A percentile compares a stretch with the other conserved stretches of the same genome.
phyloP scores from a whole-genome alignment of 2,888 invertebrate genomes.

The Chaetogeoica ovagalla region DNA sequence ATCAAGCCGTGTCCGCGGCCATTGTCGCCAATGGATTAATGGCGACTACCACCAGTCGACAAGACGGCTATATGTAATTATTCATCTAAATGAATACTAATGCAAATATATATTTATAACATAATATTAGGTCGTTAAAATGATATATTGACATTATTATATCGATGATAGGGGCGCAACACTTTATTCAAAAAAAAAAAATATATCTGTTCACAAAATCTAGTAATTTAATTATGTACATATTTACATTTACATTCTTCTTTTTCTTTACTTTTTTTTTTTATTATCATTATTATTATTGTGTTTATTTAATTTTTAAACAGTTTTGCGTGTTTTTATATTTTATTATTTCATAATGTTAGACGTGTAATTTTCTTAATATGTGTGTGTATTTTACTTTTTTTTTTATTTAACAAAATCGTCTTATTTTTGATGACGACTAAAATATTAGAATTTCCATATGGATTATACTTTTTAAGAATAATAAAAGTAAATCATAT shows the following conservation, averaged over 20 bases:
- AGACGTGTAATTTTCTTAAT: neutral
- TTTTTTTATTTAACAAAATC: conserved; percentile 15
- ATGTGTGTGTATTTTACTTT: neutral
- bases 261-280: conserved; percentile 31
- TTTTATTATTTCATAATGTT: neutral
- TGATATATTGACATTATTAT: neutral
- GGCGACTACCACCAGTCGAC: conserved; percentile 21
- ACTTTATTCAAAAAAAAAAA: neutral
- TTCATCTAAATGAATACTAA: neutral
- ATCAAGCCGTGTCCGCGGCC: conserved; percentile 41
- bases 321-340: neutral
- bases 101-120: conserved; percentile 8
- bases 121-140: neutral
- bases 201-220: neutral
- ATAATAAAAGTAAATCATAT: neutral
- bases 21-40: conserved; percentile 42
- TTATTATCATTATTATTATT: neutral
- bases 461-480: neutral
- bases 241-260: neutral
- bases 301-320: conserved; percentile 7
- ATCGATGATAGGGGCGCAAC: neutral
- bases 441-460: neutral
- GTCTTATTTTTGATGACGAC: neutral
- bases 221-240: neutral
- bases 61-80: conserved; percentile 29